Conservation (phyloP, 2,888 invertebrate species). For the Macaria liturata region DNA sequence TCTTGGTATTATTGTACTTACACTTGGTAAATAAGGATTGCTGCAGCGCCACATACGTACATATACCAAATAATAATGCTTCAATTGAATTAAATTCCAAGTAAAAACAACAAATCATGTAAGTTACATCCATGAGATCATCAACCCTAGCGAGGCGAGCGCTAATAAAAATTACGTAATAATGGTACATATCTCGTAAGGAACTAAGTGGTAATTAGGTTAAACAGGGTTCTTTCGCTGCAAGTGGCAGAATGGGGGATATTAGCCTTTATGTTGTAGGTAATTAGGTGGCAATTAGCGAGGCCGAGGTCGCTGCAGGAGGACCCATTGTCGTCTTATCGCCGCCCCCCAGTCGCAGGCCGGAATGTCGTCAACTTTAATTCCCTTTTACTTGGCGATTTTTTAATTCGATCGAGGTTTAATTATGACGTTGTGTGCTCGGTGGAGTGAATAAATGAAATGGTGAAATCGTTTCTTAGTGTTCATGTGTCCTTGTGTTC, state of each 20-base stretch:
- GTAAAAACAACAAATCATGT: too few species aligned
- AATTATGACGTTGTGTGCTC: constrained; percentile 31
- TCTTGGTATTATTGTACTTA: too few species aligned
- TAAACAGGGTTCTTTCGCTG: constrained; percentile 45
- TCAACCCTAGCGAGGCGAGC: constrained; percentile 32
- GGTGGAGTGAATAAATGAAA: constrained; percentile 9
- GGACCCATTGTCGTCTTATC: constrained; percentile 78
- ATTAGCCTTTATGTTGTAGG: constrained; percentile 48
- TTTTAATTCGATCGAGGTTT: constrained; percentile 68
- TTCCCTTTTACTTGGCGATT: constrained; percentile 68
- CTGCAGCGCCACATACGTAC: too few species aligned
- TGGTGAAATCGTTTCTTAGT: too few species aligned
- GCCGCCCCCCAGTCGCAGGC: constrained; percentile 60
- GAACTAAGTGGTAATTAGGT: constrained; percentile 67
- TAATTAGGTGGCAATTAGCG: constrained; percentile 65
- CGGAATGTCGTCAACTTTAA: constrained; percentile 70
- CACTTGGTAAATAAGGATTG: too few species aligned
- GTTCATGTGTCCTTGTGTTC: too few species aligned
- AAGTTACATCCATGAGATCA: constrained; percentile 20
- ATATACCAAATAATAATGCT: too few species aligned
- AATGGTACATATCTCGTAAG: constrained; percentile 53
- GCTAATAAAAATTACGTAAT: constrained; percentile 50
- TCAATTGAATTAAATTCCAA: too few species aligned
- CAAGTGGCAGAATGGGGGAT: constrained; percentile 35
- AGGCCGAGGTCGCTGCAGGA: constrained; percentile 58